Evolutionary conservation across 2,113 vertebrate genomes (phyloP).

Genomic region (Poecile atricapillus): DNA sequence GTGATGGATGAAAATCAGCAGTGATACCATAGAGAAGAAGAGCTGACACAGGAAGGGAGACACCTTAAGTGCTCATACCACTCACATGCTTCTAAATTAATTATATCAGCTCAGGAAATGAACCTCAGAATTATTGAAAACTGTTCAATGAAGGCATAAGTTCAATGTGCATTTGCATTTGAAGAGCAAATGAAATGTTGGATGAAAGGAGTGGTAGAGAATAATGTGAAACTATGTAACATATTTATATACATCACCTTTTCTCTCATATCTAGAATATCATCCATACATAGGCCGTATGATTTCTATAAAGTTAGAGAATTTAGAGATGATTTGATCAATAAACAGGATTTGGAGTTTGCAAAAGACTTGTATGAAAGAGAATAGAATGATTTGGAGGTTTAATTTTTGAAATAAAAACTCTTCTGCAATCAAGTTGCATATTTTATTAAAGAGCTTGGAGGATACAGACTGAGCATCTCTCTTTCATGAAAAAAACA

Average conservation of each 20-base stretch:
- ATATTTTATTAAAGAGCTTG: not conserved
- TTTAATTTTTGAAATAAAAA: not conserved
- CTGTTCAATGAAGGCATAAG: not conserved
- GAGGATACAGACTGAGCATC: not conserved
- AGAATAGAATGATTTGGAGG: not conserved
- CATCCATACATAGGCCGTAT: not conserved
- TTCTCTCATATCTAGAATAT: not conserved
- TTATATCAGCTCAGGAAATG: constrained; percentile 17
- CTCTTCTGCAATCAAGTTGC: not conserved
- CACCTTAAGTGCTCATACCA: not conserved
- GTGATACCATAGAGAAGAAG: not conserved
- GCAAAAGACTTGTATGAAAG: not conserved
- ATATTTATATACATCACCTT: not conserved
- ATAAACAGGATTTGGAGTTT: not conserved
- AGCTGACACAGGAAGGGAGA: not conserved
- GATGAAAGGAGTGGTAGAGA: not conserved
- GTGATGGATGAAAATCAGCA: not conserved
- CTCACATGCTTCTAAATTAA: not conserved
- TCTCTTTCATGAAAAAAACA: not conserved
- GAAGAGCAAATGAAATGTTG: not conserved
- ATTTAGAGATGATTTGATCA: not conserved
- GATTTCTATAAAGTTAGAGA: not conserved
- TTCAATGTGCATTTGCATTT: not conserved
- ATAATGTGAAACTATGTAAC: not conserved
- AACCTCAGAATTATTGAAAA: not conserved